Evolutionary conservation across 2,888 invertebrate genomes (phyloP), one percentile per base, ranked within the genome.

Genomic region (Phragmatobia fuliginosa): DNA sequence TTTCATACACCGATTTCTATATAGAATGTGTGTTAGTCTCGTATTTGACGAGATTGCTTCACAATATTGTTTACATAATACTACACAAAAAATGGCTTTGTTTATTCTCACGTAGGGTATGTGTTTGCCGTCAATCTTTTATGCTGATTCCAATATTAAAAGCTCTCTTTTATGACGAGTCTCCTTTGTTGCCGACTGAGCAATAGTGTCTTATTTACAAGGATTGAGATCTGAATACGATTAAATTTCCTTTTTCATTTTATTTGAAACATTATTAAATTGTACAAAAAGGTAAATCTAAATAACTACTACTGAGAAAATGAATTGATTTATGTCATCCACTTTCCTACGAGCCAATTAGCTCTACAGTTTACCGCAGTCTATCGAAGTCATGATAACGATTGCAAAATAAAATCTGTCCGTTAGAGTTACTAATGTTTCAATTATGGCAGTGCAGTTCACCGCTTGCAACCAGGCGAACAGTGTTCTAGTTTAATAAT

Each of bases 141-240:
- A 78, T 78, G 75, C 82, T 80, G 82, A 82, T 78, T 80, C 73
- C 78, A 75, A 82, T 81, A 82, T 82, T 78, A 81, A 80, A 80
- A 70, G 66, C 70, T 76, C 71, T 76, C 74, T 66, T 78, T 73
- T 77, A 74, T 77, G 70, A 36, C 49, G 70, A 78, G 68, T 75
- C 71, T 75, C 73, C 66, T 71, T 77, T 77, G 75, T 75, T 68
- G 68, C 59, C 68, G 65, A 70, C 62, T 67, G 65, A 71, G 72
- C 67, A 72, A 80, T 79, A 79, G 79, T 79, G 18, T 72, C 36
- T 80, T 77, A 38, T 65, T 73, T 65, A n/a, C 67, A 71, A 67
- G 62, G n/a, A 66, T 62, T 62, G 73, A 28, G 16, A 56, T 56
- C 56, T 56, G 16, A 16, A 66, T 74, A 66, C 28, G 66, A n/a